Evolutionary conservation across 2,113 vertebrate genomes (phyloP), one percentile per base, ranked within the genome.

Genomic region (Heterotilapia buettikoferi): DNA sequence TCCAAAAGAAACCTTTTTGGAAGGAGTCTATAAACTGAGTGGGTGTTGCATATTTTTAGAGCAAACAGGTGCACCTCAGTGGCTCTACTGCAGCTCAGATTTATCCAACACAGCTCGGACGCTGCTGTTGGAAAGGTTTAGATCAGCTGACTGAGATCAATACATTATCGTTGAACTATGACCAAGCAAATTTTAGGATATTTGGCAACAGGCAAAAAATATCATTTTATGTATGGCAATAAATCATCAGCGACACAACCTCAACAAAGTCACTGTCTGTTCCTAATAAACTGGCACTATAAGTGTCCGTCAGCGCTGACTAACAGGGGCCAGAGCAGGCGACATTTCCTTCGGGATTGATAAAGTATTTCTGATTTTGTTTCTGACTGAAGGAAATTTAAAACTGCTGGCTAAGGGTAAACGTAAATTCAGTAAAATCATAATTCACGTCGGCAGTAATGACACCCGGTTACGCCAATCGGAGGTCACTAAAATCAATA

Each of bases 341-440:
- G 18, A 52, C 7, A 52, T 50, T 50, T 50, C 47, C 47, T 50
- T 50, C 7, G 0, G 47, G 18, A 18, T 8, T 18, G 45, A 47
- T 18, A 0, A 47, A 47, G 4, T 47, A 0, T 47, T 47, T 47
- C 45, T 47, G 45, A 50, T 50, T 50, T 50, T 50, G 47, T 18
- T 50, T 50, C 47, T 50, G 47, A 18, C 8, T 50, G 47, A 18
- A 0, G 47, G 47, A 50, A 18, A 18, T 18, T 18, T 50, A 5
- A 3, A 50, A 18, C 47, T 50, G 16, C 47, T 18, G 47, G 47
- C 47, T 50, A 8, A 50, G 45, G 45, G 6, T 18, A 47, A 47
- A 47, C 6, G 3, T 47, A 47, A 47, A 18, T 50, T 1, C 16
- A 50, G 1, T 50, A 50, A 50, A 4, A 18, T 50, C 47, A 50